A percentile compares a stretch with the other conserved stretches of the same genome.
These are phyloP conservation scores for Terrapene triunguis DNA, from an alignment of 2,113 vertebrate species.

Conservation along the genomic window DNA sequence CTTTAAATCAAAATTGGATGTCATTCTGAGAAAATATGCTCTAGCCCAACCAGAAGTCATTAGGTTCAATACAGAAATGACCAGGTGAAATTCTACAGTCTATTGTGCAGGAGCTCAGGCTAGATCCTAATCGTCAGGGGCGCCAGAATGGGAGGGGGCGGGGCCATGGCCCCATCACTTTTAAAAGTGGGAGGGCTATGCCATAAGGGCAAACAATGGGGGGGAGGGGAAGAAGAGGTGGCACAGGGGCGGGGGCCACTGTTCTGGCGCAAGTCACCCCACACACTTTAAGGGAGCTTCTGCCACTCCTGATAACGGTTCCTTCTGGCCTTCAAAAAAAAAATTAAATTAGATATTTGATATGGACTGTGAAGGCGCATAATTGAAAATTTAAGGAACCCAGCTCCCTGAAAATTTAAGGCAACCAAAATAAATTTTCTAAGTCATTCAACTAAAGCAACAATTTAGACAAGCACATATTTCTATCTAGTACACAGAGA, in stretches of 20 bases:
- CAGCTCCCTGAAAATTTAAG: neutral
- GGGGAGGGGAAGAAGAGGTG: too few relatives aligned
- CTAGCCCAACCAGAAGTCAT: neutral
- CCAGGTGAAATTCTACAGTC: neutral
- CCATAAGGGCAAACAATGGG: too few relatives aligned
- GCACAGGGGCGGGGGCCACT: too few relatives aligned
- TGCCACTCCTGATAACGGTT: too few relatives aligned
- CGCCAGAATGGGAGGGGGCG: too few relatives aligned
- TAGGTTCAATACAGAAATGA: fast-evolving
- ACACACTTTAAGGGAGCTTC: too few relatives aligned
- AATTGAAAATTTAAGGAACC: neutral
- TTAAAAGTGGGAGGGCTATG: too few relatives aligned
- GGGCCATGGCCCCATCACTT: too few relatives aligned
- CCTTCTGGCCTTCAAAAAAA: neutral
- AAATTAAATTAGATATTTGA: neutral
- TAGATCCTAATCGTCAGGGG: neutral
- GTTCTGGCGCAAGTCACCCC: too few relatives aligned
- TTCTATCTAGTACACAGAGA: neutral
- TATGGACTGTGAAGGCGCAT: neutral
- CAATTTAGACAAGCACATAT: neutral
- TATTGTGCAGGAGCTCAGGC: neutral
- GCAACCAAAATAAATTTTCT: neutral
- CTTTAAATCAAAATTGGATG: neutral
- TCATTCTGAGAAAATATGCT: neutral
- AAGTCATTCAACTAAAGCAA: neutral